These are phyloP conservation scores for Psittacula cyanocephala DNA, from an alignment of 2,113 vertebrate genomes.

Conservation along the genomic window DNA sequence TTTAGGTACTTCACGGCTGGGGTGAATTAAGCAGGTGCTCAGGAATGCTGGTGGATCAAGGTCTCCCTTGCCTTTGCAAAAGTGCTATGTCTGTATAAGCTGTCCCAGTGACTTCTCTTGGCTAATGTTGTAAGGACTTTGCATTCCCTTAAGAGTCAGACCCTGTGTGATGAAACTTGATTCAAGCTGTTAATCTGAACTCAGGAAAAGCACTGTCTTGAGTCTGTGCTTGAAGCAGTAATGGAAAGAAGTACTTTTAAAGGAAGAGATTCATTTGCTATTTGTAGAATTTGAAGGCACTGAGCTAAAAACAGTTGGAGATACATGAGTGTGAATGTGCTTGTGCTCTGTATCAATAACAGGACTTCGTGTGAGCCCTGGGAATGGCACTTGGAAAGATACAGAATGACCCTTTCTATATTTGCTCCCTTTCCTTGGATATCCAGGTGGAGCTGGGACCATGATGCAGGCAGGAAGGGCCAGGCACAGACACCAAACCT, in stretches of 20 bases:
- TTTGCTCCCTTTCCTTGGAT: not conserved
- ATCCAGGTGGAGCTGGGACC: not conserved
- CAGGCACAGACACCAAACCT: not conserved
- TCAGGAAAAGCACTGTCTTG: not conserved
- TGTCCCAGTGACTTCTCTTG: not conserved
- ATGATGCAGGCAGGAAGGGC: not conserved
- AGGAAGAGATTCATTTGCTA: not conserved
- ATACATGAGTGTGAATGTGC: not conserved
- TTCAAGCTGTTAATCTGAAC: not conserved
- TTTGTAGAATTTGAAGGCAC: not conserved
- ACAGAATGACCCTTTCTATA: not conserved
- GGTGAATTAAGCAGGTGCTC: not conserved
- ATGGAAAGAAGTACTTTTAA: not conserved
- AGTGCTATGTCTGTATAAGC: not conserved
- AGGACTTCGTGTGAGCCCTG: not conserved
- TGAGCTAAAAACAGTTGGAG: not conserved
- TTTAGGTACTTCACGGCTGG: not conserved
- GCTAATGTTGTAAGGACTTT: not conserved
- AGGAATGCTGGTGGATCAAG: conserved; percentile 13
- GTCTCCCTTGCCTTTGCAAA: not conserved
- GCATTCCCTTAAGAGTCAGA: not conserved
- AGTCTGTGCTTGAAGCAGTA: not conserved
- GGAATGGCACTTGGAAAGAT: not conserved
- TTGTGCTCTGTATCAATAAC: not conserved
- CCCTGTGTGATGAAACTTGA: not conserved